Percentiles rank a stretch among this genome's conserved stretches.
phyloP scores from a whole-genome alignment of 2,888 invertebrate species.

The Tetragnatha montana region DNA sequence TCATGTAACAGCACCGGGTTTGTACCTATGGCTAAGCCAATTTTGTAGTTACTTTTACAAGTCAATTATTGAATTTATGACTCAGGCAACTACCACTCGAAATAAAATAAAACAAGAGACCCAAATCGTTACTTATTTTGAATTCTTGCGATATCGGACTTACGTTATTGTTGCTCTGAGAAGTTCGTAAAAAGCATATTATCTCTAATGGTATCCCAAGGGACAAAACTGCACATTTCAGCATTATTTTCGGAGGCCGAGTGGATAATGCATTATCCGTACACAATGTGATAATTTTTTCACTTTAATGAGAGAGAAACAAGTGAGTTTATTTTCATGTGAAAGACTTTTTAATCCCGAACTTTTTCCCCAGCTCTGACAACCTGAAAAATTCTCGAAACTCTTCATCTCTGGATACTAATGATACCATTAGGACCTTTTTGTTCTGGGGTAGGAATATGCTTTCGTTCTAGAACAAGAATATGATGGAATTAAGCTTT shows the following conservation, averaged over 20 bases:
- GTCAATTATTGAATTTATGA: too few species aligned
- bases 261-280: neutral
- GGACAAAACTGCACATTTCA: neutral
- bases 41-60: too few species aligned
- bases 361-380: neutral
- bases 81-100: too few species aligned
- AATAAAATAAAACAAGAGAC: too few species aligned
- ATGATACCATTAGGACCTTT: neutral
- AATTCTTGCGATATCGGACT: too few species aligned
- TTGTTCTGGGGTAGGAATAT: neutral
- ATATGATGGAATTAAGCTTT: conserved; percentile 1
- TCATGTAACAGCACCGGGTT: too few species aligned
- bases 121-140: too few species aligned
- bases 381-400: neutral
- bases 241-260: neutral
- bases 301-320: neutral
- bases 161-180: neutral
- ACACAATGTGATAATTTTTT: neutral
- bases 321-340: neutral
- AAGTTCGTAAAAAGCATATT: neutral
- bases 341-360: neutral
- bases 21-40: too few species aligned
- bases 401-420: neutral
- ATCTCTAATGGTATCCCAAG: neutral
- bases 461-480: neutral